Conservation (phyloP, 2,113 vertebrate genomes). For the Heterotis niloticus region DNA sequence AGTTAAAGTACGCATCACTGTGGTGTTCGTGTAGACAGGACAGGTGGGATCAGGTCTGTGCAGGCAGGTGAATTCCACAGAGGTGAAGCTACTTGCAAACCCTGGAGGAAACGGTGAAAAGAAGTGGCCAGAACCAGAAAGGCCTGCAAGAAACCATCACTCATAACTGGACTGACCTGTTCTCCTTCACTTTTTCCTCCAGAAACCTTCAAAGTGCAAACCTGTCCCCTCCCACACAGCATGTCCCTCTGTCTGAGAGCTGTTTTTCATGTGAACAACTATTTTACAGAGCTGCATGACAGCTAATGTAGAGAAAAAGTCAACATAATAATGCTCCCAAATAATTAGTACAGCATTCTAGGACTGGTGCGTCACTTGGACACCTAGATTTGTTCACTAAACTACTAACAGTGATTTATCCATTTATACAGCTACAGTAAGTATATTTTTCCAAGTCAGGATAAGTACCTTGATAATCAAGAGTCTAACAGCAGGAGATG, state of each 20-base stretch:
- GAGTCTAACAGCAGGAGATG: background rate
- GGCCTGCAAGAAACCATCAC: background rate
- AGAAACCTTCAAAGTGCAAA: background rate
- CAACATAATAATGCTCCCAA: background rate
- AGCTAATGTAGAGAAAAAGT: constrained; percentile 56
- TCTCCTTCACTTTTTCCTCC: background rate
- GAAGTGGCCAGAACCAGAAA: background rate
- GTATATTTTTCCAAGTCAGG: background rate
- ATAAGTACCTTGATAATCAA: background rate
- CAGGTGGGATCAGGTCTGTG: constrained; percentile 80
- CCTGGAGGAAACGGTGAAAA: constrained; percentile 37
- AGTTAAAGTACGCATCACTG: background rate
- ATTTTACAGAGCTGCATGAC: constrained; percentile 54
- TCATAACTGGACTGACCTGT: background rate
- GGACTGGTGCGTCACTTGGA: background rate
- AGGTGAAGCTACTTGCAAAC: constrained; percentile 71
- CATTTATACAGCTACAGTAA: constrained; percentile 15
- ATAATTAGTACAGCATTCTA: background rate
- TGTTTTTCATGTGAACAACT: constrained; percentile 38
- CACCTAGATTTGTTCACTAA: background rate
- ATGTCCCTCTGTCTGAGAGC: background rate
- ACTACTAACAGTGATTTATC: background rate
- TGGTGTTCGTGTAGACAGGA: constrained; percentile 51
- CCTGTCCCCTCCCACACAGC: background rate
- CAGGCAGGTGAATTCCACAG: constrained; percentile 82